Evolutionary conservation across 2,113 vertebrate species (phyloP).

Genomic region (Marmota monax): DNA sequence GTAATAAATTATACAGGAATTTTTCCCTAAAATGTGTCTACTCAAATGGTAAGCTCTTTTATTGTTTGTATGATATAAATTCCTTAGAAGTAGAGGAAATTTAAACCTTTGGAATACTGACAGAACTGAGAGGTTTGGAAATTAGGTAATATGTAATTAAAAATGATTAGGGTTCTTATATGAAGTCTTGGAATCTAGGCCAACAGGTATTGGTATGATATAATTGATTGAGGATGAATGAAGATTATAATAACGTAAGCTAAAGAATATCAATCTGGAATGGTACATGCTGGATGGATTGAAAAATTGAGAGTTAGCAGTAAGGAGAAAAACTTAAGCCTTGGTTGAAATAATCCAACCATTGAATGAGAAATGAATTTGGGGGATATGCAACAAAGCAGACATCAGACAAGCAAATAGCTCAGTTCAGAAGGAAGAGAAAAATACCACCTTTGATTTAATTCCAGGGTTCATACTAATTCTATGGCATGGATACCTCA

Average conservation of each 20-base stretch:
- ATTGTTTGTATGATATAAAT: background rate
- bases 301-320: background rate
- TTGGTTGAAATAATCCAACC: background rate
- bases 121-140: background rate
- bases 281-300: accelerated
- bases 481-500: background rate
- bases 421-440: background rate
- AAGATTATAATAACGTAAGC: background rate
- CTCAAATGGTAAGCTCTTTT: background rate
- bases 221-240: background rate
- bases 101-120: background rate
- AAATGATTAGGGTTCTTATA: background rate
- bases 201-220: background rate
- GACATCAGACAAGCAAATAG: background rate
- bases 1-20: background rate
- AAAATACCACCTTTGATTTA: slow-evolving; percentile 12
- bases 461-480: slow-evolving; percentile 55
- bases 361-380: background rate
- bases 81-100: background rate
- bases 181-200: background rate
- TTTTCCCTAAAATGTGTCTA: background rate
- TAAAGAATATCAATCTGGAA: background rate
- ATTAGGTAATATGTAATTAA: background rate
- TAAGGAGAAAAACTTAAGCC: background rate
- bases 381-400: background rate